These are phyloP conservation scores for Macrophya alboannulata DNA, from an alignment of 2,888 invertebrate species.

Conservation along the genomic window DNA sequence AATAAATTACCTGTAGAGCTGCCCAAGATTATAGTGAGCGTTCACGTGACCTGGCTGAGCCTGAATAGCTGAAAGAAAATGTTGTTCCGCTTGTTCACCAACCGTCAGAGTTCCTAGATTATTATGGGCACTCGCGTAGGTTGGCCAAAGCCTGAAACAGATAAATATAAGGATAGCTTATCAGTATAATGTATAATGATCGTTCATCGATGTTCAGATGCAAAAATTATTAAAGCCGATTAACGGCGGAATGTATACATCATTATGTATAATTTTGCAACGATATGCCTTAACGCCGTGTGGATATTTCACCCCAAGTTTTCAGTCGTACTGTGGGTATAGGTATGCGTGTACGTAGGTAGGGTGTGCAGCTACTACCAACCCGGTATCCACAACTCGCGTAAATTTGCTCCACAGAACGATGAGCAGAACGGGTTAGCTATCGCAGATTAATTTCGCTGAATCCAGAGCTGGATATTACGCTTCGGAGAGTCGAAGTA, in stretches of 20 bases:
- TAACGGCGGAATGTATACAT: background rate
- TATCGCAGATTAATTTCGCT: conserved; percentile 54
- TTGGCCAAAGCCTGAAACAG: conserved; percentile 89
- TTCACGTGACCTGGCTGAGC: conserved; percentile 90
- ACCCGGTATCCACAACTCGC: conserved; percentile 14
- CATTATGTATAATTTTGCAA: background rate
- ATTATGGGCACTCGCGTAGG: conserved; percentile 93
- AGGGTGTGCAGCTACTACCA: background rate
- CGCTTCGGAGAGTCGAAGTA: conserved; percentile 34
- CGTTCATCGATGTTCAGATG: background rate
- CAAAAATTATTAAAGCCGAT: background rate
- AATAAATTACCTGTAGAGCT: conserved; percentile 87
- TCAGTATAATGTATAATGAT: background rate
- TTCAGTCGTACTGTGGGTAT: background rate
- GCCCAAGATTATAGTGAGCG: conserved; percentile 93
- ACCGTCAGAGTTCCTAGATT: conserved; percentile 91
- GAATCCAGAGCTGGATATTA: conserved; percentile 54
- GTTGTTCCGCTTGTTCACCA: conserved; percentile 88
- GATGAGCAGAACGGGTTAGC: conserved; percentile 47
- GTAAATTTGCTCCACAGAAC: conserved; percentile 43
- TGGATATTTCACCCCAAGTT: conserved; percentile 18
- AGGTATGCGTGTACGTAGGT: background rate
- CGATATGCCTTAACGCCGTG: background rate
- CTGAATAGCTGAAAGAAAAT: conserved; percentile 88
- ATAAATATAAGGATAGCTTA: background rate